Evolutionary conservation across 2,888 invertebrate genomes (phyloP).

Genomic region (Drosophila pseudotalamancana): DNA sequence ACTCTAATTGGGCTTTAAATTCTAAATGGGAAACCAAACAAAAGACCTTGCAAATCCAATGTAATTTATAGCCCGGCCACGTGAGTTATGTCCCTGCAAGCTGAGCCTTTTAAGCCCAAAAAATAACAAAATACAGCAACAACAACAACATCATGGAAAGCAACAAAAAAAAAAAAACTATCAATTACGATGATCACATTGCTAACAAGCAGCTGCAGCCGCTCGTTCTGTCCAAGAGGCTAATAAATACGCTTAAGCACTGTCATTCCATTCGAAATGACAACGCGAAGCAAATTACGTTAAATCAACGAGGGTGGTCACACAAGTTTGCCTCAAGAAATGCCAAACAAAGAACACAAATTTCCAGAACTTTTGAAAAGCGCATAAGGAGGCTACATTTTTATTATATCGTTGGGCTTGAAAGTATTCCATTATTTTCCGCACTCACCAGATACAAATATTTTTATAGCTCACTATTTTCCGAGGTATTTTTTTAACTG

Average conservation of each 20-base stretch:
- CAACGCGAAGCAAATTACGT: conserved; percentile 69
- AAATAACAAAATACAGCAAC: conserved; percentile 10
- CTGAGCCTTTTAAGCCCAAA: conserved; percentile 36
- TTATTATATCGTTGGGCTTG: too few relatives aligned
- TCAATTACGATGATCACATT: conserved; percentile 61
- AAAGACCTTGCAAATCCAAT: conserved; percentile 32
- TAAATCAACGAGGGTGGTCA: conserved; percentile 46
- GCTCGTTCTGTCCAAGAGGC: conserved; percentile 46
- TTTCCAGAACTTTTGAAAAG: too few relatives aligned
- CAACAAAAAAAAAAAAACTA: conserved; percentile 39
- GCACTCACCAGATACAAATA: too few relatives aligned
- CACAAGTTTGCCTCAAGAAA: background rate
- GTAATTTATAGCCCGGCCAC: conserved; percentile 38
- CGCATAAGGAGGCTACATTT: too few relatives aligned
- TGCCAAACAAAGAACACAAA: too few relatives aligned
- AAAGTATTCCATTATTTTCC: too few relatives aligned
- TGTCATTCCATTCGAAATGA: conserved; percentile 56
- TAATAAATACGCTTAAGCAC: conserved; percentile 75
- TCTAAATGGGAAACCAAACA: conserved; percentile 5
- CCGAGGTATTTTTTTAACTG: too few relatives aligned
- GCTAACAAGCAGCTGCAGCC: conserved; percentile 57
- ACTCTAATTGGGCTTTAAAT: conserved; percentile 18
- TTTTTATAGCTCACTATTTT: too few relatives aligned
- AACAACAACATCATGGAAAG: too few relatives aligned
- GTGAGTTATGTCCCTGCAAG: conserved; percentile 35